Evolutionary conservation across 2,797 vertebrate species (phyloP).

Genomic region (Thunnus albacares): DNA sequence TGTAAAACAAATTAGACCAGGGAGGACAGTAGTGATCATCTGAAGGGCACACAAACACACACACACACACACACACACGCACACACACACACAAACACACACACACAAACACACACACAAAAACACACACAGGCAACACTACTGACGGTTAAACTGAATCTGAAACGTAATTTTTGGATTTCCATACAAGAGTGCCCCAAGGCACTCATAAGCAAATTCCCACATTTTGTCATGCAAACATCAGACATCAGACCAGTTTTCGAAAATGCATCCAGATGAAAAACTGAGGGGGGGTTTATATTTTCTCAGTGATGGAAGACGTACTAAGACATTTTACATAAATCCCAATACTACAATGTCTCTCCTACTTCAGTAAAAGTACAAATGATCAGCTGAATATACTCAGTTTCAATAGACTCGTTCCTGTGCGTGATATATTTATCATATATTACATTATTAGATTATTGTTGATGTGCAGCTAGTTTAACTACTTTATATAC

Average conservation of each 20-base stretch:
- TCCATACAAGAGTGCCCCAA: slow-evolving; percentile 64
- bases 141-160: slow-evolving; percentile 76
- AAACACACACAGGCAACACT: slow-evolving; percentile 17
- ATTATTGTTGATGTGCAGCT: too few species aligned
- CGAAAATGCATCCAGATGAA: not conserved
- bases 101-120: not conserved
- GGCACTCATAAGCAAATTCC: slow-evolving; percentile 71
- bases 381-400: too few species aligned
- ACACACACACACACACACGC: not conserved
- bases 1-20: slow-evolving; percentile 81
- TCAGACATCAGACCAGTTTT: slow-evolving; percentile 28
- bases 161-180: slow-evolving; percentile 68
- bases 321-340: not conserved
- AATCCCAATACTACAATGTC: slow-evolving; percentile 5
- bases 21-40: slow-evolving; percentile 73
- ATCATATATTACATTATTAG: too few species aligned
- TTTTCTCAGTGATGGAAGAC: not conserved
- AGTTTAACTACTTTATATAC: too few species aligned
- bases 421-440: too few species aligned
- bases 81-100: slow-evolving; percentile 28
- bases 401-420: too few species aligned
- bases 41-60: slow-evolving; percentile 20
- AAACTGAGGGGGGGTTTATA: not conserved
- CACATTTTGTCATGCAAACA: slow-evolving; percentile 68
- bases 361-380: not conserved